A percentile compares a stretch with the other conserved stretches of the same genome.
Conservation (phyloP, 2,797 vertebrate species). For the Vipera latastei region DNA sequence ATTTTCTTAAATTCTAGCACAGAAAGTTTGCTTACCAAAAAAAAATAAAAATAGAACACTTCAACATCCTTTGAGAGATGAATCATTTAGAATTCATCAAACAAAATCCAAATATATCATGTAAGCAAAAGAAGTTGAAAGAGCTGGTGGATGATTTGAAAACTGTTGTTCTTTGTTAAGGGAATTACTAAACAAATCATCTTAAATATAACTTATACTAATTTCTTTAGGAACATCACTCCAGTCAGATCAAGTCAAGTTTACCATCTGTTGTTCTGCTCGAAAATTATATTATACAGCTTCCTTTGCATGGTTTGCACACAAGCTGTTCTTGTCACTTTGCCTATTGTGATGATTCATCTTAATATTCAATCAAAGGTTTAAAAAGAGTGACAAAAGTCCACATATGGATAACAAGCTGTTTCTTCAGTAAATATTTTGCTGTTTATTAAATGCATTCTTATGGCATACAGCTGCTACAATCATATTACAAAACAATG, state of each 20-base stretch:
- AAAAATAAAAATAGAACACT: background rate
- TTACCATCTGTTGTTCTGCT: conserved; percentile 74
- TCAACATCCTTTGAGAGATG: conserved; percentile 23
- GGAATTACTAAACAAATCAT: conserved; percentile 66
- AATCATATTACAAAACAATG: conserved; percentile 37
- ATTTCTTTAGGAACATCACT: conserved; percentile 64
- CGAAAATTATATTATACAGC: conserved; percentile 67
- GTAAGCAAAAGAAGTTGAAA: conserved; percentile 41
- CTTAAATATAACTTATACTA: conserved; percentile 62
- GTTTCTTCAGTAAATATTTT: conserved; percentile 80
- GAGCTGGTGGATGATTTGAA: conserved; percentile 51
- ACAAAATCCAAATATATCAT: conserved; percentile 29
- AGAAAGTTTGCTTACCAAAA: conserved; percentile 20
- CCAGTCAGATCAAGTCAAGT: conserved; percentile 67
- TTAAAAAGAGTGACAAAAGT: conserved; percentile 81
- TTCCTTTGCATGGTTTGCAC: conserved; percentile 66
- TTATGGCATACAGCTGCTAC: conserved; percentile 66
- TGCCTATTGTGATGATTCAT: conserved; percentile 73
- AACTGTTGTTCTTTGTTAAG: conserved; percentile 57
- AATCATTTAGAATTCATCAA: conserved; percentile 45
- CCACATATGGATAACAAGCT: conserved; percentile 80
- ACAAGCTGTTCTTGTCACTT: conserved; percentile 79
- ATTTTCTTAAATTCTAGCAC: conserved; percentile 17
- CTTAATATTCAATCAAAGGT: conserved; percentile 76
- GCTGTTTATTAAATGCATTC: conserved; percentile 68